phyloP scores from a whole-genome alignment of 1,140 invertebrate species.

The Phocides pigmalion region DNA sequence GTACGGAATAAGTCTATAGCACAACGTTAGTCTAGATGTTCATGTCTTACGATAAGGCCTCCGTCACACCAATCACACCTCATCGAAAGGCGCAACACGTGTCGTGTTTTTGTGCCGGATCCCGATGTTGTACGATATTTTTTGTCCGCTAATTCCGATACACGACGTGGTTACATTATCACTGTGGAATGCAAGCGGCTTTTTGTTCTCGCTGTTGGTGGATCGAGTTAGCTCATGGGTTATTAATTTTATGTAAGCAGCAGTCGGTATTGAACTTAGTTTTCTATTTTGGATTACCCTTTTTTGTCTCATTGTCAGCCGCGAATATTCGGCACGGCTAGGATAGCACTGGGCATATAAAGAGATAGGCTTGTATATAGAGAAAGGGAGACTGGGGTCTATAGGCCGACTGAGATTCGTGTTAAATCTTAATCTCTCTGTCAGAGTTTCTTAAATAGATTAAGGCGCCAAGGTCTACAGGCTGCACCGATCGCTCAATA shows the following conservation, averaged over 20 bases:
- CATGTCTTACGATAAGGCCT: constrained; percentile 2
- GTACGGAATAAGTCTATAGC: no score
- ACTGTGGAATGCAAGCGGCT: constrained; percentile 13
- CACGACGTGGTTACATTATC: constrained; percentile 27
- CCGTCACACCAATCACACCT: constrained; percentile 23
- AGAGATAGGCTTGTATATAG: no score
- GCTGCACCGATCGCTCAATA: no score
- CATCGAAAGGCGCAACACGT: constrained; percentile 5
- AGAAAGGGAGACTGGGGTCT: no score
- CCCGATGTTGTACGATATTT: constrained; percentile 2
- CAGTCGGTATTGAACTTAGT: background rate
- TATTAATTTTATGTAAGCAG: constrained; percentile 14
- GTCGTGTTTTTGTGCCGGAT: constrained; percentile 13
- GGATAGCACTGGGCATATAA: no score
- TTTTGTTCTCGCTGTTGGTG: constrained; percentile 7
- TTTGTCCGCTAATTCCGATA: constrained; percentile 19
- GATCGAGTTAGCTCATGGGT: constrained; percentile 8
- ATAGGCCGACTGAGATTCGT: no score
- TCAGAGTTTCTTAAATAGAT: no score
- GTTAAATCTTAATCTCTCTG: no score
- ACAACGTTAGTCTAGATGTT: no score
- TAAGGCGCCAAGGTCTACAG: no score
- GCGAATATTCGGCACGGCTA: no score
- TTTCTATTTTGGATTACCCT: constrained; percentile 3
- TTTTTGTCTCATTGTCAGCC: no score